Base-by-base conservation (phyloP, 2,113 vertebrate genomes). In the Otus sunia region DNA sequence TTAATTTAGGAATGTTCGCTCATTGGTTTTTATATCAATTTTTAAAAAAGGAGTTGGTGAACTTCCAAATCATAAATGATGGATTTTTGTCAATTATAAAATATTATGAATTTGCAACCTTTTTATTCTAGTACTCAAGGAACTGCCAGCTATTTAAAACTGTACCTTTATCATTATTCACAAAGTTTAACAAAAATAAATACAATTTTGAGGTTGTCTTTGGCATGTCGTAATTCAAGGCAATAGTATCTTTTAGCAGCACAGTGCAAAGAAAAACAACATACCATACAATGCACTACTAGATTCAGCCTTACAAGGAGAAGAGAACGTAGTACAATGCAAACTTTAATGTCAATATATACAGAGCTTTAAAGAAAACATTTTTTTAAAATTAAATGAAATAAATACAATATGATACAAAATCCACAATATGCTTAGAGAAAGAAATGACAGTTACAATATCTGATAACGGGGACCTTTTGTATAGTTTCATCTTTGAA, bases 381-480 rank as follows among this genome's bases (percentile, higher is more conserved):
- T 98, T 98, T 98, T 97, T 98, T 98, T 98, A 99, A 98, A 99
- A 98, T 98, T 98, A 98, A 98, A 99, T 98, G 98, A 99, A 99
- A 99, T 99, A 99, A 99, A 99, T 99, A 99, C 99, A 99, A 95
- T 99, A 99, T 99, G 97, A 98, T 99, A 99, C 99, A 99, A 99
- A 99, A 98, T 99, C 97, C 98, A 98, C 98, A 99, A 99, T 98
- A 98, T 99, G 98, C 98, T 98, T 96, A 97, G 96, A 98, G 97
- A 96, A 97, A 96, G 86, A 97, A 97, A 96, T 79, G 94, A 97
- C 93, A 87, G 96, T 97, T 95, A 97, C 86, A 96, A 74, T 97
- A 96, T 96, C 79, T 88, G 93, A 94, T 78, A 96, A 43, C 12
- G 81, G 94, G 86, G 90, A 97, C 76, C 78, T 87, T 96, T 96